These are phyloP conservation scores for Hipposideros larvatus DNA, from an alignment of 2,797 vertebrate species.

Conservation along the genomic window DNA sequence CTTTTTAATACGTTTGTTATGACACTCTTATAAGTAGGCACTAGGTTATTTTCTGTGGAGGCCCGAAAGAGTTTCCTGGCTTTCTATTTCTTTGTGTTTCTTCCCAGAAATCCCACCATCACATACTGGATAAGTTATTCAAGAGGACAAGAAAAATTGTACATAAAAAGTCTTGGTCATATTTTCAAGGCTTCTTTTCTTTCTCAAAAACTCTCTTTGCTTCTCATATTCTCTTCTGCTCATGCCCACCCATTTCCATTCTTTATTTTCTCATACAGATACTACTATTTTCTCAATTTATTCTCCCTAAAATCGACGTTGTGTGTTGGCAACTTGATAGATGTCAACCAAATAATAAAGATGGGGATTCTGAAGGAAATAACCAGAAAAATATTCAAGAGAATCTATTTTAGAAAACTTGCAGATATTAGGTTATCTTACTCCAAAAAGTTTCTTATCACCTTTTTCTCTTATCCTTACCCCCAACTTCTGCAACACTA, in stretches of 20 bases:
- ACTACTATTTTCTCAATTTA: not conserved
- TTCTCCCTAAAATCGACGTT: not conserved
- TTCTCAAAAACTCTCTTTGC: conserved; percentile 29
- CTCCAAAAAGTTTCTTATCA: not conserved
- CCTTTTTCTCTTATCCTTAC: not conserved
- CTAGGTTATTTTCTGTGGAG: not conserved
- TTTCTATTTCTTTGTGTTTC: not conserved
- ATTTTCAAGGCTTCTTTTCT: conserved; percentile 38
- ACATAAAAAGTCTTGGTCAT: not conserved
- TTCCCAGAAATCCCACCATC: not conserved
- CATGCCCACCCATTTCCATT: not conserved
- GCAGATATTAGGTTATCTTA: not conserved
- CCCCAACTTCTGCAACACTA: not conserved
- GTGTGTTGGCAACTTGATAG: conserved; percentile 7
- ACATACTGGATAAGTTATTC: not conserved
- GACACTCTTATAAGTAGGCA: not conserved
- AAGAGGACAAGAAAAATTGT: not conserved
- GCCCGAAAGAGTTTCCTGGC: not conserved
- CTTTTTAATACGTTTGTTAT: not conserved
- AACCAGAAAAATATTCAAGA: not conserved
- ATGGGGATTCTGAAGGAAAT: not conserved
- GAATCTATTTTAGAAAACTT: conserved; percentile 4
- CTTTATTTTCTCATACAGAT: not conserved
- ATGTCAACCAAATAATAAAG: conserved; percentile 42
- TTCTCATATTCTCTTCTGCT: not conserved